Conservation (phyloP, 1,140 invertebrate species). For the Dreissena rostriformis region DNA sequence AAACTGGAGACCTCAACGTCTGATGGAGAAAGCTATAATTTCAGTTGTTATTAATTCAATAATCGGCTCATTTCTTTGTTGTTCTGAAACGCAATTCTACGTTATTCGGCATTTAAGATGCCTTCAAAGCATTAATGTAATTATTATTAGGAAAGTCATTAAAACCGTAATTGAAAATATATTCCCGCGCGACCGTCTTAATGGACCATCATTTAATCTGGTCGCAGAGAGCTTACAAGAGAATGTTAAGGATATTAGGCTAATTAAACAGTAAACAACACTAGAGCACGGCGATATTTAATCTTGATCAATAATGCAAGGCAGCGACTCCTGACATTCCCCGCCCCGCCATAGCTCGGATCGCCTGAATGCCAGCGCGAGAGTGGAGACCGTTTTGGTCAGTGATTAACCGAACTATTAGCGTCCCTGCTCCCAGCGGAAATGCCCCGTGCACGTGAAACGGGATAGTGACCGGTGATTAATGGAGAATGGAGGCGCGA, state of each 20-base stretch:
- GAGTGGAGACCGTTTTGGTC: neutral
- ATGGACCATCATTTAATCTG: constrained; percentile 52
- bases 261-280: constrained; percentile 55
- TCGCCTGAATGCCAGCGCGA: constrained; percentile 2
- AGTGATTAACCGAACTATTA: constrained; percentile 6
- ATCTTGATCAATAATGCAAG: constrained; percentile 43
- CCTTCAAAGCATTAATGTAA: constrained; percentile 47
- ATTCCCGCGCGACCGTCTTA: constrained; percentile 39
- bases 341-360: neutral
- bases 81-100: too few relatives aligned
- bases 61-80: neutral
- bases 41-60: neutral
- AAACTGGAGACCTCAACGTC: too few relatives aligned
- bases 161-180: constrained; percentile 49
- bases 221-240: constrained; percentile 27
- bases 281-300: constrained; percentile 47
- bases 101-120: too few relatives aligned
- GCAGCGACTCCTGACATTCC: neutral
- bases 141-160: constrained; percentile 54
- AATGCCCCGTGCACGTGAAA: neutral
- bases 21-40: too few relatives aligned
- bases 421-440: neutral
- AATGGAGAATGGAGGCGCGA: neutral
- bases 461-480: neutral
- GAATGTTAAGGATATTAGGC: constrained; percentile 44